A percentile compares a stretch with the other conserved stretches of the same genome.
Conservation (phyloP, 2,888 invertebrate species). For the Prosopocoilus inquinatus region DNA sequence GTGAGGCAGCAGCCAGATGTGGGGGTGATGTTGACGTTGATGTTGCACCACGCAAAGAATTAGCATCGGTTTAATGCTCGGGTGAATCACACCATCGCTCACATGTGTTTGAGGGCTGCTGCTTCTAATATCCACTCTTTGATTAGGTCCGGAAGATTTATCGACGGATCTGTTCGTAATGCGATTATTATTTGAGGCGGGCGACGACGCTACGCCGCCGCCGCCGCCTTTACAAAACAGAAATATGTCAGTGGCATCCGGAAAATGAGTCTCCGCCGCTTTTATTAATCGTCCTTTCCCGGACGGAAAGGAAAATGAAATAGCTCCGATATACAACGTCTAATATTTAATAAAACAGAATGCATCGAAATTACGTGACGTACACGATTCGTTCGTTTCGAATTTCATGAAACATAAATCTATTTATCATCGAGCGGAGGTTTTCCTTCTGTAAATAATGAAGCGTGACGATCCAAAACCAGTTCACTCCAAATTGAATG, state of each 20-base stretch:
- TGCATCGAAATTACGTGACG: conserved; percentile 1
- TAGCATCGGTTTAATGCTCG: conserved; percentile 26
- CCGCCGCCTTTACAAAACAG: too few relatives aligned
- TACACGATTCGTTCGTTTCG: conserved; percentile 17
- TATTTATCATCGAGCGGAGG: conserved; percentile 18
- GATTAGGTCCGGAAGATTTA: not conserved
- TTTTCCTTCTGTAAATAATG: conserved; percentile 17
- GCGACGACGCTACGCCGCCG: too few relatives aligned
- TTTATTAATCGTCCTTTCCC: too few relatives aligned
- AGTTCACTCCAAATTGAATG: conserved; percentile 19
- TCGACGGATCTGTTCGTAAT: not conserved
- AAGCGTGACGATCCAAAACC: conserved; percentile 14
- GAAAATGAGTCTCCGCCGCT: too few relatives aligned
- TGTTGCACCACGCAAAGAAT: conserved; percentile 25
- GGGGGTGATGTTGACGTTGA: too few relatives aligned
- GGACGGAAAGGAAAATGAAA: too few relatives aligned
- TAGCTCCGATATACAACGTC: too few relatives aligned
- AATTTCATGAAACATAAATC: conserved; percentile 21
- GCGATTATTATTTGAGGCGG: not conserved
- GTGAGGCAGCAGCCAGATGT: conserved; percentile 20
- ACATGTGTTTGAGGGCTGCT: conserved; percentile 1
- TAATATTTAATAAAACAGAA: too few relatives aligned
- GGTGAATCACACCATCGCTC: conserved; percentile 28
- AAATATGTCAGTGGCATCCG: too few relatives aligned
- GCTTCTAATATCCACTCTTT: conserved; percentile 3